Conservation (phyloP, 64 coral and sea anemone genomes). For the Pachyseris speciosa region DNA sequence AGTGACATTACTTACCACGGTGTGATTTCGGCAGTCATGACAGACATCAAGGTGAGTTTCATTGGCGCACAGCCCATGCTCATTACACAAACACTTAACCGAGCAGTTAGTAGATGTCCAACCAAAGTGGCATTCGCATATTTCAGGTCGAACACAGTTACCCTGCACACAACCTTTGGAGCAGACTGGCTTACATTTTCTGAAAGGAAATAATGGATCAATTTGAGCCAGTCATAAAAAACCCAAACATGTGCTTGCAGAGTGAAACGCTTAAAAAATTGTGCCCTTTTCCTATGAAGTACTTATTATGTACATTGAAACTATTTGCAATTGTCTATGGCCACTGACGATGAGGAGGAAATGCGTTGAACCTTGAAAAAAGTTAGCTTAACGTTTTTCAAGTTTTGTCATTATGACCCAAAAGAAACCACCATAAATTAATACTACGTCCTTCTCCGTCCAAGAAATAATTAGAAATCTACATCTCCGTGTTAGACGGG, state of each 20-base stretch:
- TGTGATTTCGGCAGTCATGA: conserved; percentile 79
- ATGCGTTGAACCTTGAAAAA: too few relatives aligned
- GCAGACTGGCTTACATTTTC: conserved; percentile 76
- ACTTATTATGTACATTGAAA: too few relatives aligned
- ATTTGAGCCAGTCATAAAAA: not conserved
- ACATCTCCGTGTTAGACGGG: too few relatives aligned
- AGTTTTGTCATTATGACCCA: too few relatives aligned
- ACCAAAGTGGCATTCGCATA: conserved; percentile 84
- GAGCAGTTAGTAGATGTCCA: conserved; percentile 86
- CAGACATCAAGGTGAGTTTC: conserved; percentile 67
- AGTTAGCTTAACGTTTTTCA: too few relatives aligned
- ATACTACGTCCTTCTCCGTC: too few relatives aligned
- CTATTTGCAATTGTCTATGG: too few relatives aligned
- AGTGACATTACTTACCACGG: conserved; percentile 78
- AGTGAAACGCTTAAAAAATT: too few relatives aligned
- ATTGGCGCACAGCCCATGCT: conserved; percentile 84
- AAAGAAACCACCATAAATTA: too few relatives aligned
- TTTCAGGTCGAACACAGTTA: conserved; percentile 65
- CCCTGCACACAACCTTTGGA: conserved; percentile 78
- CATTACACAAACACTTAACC: conserved; percentile 78
- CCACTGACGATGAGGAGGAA: too few relatives aligned
- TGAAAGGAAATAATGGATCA: conserved; percentile 11
- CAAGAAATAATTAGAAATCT: too few relatives aligned
- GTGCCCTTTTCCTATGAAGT: too few relatives aligned
- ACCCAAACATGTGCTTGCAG: not conserved